phyloP scores from a whole-genome alignment of 2,113 vertebrate species.

The Cynopterus brachyotis region DNA sequence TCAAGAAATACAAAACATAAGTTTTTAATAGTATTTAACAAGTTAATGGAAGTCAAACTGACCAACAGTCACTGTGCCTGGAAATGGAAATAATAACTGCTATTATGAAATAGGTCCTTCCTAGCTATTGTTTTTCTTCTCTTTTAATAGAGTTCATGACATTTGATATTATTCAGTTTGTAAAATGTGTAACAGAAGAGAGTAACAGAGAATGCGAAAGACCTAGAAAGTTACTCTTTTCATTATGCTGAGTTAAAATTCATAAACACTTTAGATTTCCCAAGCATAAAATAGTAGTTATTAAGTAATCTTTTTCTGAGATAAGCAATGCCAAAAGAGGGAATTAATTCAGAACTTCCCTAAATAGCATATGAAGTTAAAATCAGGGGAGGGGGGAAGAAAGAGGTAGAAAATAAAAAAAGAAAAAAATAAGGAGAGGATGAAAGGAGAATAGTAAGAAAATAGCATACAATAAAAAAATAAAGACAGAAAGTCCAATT shows the following conservation, averaged over 20 bases:
- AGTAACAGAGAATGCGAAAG: not conserved
- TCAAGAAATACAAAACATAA: conserved; percentile 15
- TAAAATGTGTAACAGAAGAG: not conserved
- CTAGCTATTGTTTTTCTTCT: not conserved
- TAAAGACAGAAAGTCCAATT: not conserved
- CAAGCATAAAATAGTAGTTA: not conserved
- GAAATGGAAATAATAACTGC: not conserved
- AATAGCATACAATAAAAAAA: not conserved
- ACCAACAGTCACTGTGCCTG: not conserved
- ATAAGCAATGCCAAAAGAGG: not conserved
- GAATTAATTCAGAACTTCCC: not conserved
- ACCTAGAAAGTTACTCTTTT: not conserved
- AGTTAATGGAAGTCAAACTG: conserved; percentile 39
- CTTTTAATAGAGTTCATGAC: not conserved
- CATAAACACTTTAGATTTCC: not conserved
- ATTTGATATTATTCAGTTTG: not conserved
- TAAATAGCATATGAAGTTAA: not conserved
- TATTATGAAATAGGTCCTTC: not conserved
- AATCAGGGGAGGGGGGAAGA: not conserved
- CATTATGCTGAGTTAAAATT: not conserved
- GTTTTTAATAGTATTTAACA: conserved; percentile 3
- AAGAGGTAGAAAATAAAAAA: not conserved
- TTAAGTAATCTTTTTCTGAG: not conserved
- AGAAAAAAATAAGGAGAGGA: not conserved
- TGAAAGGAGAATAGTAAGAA: not conserved